Conservation (phyloP, 2,888 invertebrate genomes). For the Dermolepida albohirtum region DNA sequence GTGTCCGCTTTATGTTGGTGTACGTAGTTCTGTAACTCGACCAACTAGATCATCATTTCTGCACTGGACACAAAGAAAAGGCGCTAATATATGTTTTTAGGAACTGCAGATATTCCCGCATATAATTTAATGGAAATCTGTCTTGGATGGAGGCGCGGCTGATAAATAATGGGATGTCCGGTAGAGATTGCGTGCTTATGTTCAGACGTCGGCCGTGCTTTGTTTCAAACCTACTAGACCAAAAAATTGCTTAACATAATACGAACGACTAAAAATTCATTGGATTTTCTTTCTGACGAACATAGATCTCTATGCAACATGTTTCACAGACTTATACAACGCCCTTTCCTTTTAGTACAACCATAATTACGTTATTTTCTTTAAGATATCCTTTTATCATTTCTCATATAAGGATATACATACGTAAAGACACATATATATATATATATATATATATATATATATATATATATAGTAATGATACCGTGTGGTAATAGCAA, state of each 20-base stretch:
- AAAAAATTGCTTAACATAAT: conserved; percentile 32
- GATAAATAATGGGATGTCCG: conserved; percentile 29
- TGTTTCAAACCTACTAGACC: conserved; percentile 11
- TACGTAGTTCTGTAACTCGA: conserved; percentile 19
- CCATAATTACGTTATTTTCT: too few relatives aligned
- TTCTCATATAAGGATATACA: too few relatives aligned
- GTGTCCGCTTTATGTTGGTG: too few relatives aligned
- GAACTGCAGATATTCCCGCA: conserved; percentile 23
- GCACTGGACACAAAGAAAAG: conserved; percentile 27
- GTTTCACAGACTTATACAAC: too few relatives aligned
- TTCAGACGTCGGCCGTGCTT: conserved; percentile 16
- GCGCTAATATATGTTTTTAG: conserved; percentile 13
- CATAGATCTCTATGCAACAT: too few relatives aligned
- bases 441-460: too few relatives aligned
- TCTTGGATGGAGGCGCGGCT: conserved; percentile 31
- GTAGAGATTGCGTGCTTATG: conserved; percentile 20
- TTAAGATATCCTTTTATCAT: too few relatives aligned
- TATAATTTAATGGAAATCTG: conserved; percentile 29
- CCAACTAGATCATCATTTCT: conserved; percentile 29
- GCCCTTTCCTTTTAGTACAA: too few relatives aligned
- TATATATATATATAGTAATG: too few relatives aligned
- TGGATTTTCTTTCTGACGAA: not conserved
- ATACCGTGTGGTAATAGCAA: too few relatives aligned
- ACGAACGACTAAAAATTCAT: conserved; percentile 18
- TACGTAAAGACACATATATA: too few relatives aligned